Evolutionary conservation across 2,888 invertebrate species (phyloP).

Genomic region (Dryadula phaetusa): DNA sequence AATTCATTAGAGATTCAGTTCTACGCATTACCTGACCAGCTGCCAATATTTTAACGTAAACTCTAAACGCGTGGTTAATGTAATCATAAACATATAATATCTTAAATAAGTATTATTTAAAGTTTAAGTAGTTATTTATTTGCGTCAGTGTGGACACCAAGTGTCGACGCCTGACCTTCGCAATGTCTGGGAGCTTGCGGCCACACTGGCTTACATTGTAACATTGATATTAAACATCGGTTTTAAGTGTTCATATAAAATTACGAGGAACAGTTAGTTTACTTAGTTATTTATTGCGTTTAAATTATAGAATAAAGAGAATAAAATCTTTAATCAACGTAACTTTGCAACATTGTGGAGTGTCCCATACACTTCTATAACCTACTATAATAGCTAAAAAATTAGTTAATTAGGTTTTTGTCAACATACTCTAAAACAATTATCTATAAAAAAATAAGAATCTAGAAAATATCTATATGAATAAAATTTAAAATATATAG

Average conservation of each 20-base stretch:
- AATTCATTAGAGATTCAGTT: too few species aligned
- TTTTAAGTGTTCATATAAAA: not conserved
- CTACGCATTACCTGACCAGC: not conserved
- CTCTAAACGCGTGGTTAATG: not conserved
- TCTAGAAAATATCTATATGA: too few species aligned
- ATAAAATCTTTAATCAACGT: not conserved
- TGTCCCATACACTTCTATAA: not conserved
- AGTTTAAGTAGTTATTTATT: conserved; percentile 2
- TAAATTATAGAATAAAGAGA: not conserved
- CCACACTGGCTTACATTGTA: not conserved
- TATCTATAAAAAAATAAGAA: too few species aligned
- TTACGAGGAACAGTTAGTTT: not conserved
- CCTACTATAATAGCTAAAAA: too few species aligned
- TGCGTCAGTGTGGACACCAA: not conserved
- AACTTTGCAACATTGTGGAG: not conserved
- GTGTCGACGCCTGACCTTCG: conserved; percentile 6
- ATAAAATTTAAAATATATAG: too few species aligned
- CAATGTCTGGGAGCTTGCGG: not conserved
- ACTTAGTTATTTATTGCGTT: not conserved
- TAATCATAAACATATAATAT: not conserved
- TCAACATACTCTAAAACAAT: too few species aligned
- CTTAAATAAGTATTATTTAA: not conserved
- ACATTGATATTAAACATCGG: not conserved
- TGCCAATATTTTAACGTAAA: not conserved
- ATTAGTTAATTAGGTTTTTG: too few species aligned